Evolutionary conservation across 2,113 vertebrate genomes (phyloP), one percentile per base, ranked within the genome.

Genomic region (Megaleporinus macrocephalus): DNA sequence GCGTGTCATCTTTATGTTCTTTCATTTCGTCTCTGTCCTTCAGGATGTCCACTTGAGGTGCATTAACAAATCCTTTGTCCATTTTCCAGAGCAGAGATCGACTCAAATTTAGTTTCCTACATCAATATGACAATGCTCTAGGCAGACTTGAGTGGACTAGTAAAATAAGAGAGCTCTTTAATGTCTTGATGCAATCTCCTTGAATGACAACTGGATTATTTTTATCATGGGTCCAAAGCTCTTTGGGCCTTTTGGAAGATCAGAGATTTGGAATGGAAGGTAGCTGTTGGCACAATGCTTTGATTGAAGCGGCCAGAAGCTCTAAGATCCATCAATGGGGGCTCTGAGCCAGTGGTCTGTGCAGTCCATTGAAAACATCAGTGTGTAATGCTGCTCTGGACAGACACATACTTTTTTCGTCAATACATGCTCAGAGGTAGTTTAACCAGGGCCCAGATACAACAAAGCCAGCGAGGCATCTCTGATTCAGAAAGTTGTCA

Each of bases 71-170:
- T 93, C 89, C 88, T 89, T 88, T 90, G 84, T 93, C 92, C 92
- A 94, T 95, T 94, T 92, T 89, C 89, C 92, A 87, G 87, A 90
- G 92, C 92, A 90, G 89, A 89, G 91, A 93, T 94, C 93, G 91
- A 93, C 93, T 93, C 91, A 92, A 94, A 95, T 90, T 90, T 90
- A 93, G 93, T 93, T 93, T 94, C 90, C 88, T 91, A 90, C 92
- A 93, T 94, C 92, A 90, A 90, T 90, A 89, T 90, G 90, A 90
- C 87, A 53, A 87, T 81, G 90, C 93, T 92, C 90, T 88, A 83
- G 92, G 93, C 92, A 80, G 89, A 88, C 86, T 90, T 87, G 88
- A 94, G 90, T 90, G 89, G 86, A 85, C 86, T 89, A 89, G 89
- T 89, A 77, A 87, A 90, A 55, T 66, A 90, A 90, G 86, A 86